A percentile compares a stretch with the other conserved stretches of the same genome.
These are phyloP conservation scores for Fopius arisanus DNA, from an alignment of 1,140 invertebrate genomes.

Conservation along the genomic window DNA sequence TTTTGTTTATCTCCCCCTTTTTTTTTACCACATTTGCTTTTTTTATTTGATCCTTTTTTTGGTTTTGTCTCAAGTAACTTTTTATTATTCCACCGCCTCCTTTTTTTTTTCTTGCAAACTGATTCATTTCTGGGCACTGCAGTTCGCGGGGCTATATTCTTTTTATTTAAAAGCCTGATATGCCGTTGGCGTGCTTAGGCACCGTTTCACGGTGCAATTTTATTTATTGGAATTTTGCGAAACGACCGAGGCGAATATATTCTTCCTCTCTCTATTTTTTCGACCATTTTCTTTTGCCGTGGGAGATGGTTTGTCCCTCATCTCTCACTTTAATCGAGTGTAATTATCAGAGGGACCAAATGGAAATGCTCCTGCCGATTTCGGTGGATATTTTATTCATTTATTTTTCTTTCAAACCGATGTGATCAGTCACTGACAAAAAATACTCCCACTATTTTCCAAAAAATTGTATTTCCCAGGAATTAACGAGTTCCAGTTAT, in stretches of 20 bases:
- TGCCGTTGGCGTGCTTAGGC: constrained; percentile 54
- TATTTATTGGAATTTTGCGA: constrained; percentile 53
- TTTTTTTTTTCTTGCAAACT: neutral
- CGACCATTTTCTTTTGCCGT: neutral
- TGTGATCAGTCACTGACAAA: too few relatives aligned
- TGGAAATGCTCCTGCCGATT: neutral
- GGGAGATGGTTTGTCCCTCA: constrained; percentile 18
- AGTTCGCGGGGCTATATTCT: neutral
- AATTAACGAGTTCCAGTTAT: neutral
- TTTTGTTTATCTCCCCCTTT: constrained; percentile 32
- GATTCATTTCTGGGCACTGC: neutral
- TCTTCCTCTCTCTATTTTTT: constrained; percentile 16
- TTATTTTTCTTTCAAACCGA: too few relatives aligned
- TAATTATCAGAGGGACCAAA: constrained; percentile 29
- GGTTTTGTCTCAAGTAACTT: constrained; percentile 3
- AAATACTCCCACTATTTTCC: neutral
- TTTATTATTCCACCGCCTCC: neutral
- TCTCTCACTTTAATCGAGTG: constrained; percentile 39
- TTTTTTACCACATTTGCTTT: constrained; percentile 22
- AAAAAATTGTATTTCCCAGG: neutral
- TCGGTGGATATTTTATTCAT: too few relatives aligned
- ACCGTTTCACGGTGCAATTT: constrained; percentile 60
- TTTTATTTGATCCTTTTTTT: constrained; percentile 7
- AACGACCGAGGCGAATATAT: constrained; percentile 27
- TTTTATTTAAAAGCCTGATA: constrained; percentile 49